phyloP scores from a whole-genome alignment of 2,113 vertebrate species.

The Microcebus jonahi region DNA sequence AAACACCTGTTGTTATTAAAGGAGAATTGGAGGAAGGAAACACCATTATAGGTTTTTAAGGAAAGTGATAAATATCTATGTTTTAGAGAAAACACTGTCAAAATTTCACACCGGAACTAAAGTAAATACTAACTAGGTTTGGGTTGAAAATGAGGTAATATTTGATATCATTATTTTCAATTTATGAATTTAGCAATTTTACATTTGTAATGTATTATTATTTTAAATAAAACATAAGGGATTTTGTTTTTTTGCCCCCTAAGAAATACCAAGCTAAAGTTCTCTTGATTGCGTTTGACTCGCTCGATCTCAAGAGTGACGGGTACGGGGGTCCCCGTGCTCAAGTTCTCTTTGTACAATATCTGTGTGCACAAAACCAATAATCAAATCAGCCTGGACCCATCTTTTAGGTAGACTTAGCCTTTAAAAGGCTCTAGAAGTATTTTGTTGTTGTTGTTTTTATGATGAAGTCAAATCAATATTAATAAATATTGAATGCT shows the following conservation, averaged over 20 bases:
- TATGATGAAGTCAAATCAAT: constrained; percentile 3
- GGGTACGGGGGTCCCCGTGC: constrained; percentile 85
- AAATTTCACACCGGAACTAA: constrained; percentile 54
- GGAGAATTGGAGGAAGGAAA: background rate
- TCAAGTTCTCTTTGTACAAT: constrained; percentile 89
- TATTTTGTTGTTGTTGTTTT: constrained; percentile 13
- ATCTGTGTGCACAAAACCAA: constrained; percentile 84
- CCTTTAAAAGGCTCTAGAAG: background rate
- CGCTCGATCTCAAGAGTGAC: constrained; percentile 90
- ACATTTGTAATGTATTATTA: constrained; percentile 50
- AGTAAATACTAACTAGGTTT: constrained; percentile 27
- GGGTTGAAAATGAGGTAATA: constrained; percentile 44
- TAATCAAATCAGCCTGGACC: background rate
- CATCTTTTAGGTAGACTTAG: background rate
- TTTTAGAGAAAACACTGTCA: constrained; percentile 51
- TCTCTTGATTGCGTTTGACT: constrained; percentile 90
- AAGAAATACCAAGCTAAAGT: constrained; percentile 90
- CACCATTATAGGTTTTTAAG: background rate
- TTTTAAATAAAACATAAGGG: constrained; percentile 73
- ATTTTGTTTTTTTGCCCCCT: background rate
- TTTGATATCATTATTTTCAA: constrained; percentile 62
- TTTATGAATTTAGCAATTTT: constrained; percentile 69
- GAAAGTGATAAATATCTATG: background rate
- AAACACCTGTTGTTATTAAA: constrained; percentile 56
- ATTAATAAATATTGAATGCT: background rate